Evolutionary conservation across 2,797 vertebrate species (phyloP), one percentile per base, ranked within the genome.

Genomic region (Microctenopoma steveboyesi): DNA sequence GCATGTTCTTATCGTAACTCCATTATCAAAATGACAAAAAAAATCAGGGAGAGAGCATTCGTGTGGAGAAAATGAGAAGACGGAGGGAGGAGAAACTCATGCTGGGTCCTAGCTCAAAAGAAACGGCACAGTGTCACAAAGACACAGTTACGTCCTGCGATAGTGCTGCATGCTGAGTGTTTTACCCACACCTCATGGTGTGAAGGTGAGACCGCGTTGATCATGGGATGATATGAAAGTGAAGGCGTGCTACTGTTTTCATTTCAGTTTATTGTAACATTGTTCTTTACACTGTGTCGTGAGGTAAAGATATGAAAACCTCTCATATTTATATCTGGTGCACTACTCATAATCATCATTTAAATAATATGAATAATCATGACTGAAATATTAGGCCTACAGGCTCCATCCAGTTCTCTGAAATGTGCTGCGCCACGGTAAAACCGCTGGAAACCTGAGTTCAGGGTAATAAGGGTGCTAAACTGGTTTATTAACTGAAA

Each of bases 1-100:
- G 74, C 51, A 45, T 33, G 48, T 4, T 58, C 35, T 75, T 57
- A 43, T 61, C 55, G 64, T 74, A 52, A 52, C 72, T 81, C 75
- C 69, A 53, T 71, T 64, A 64, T 76, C 30, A 27, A 65, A 78
- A 75, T 65, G 22, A 33, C 54, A 33, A 53, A 33, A 53, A 33
- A 27, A 37, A 30, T 30, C 12, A 37, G 13, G 50, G 3, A 16
- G 0, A 3, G 33, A 4, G 28, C 28, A 30, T 6, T 30, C 4
- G 28, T 30, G 2, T 30, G 4, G 28, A 30, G 28, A 30, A 30
- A 30, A 30, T 30, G 28, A 43, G 46, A 58, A 18, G 8, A 61
- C 11, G 40, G 18, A 52, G 40, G n/a, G 28, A 28, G 18, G 25
- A 0, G 28, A 39, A 43, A 33, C 35, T 75, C 55, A 13, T 0